Evolutionary conservation across 2,113 vertebrate species (phyloP).

Genomic region (Phrynosoma platyrhinos): DNA sequence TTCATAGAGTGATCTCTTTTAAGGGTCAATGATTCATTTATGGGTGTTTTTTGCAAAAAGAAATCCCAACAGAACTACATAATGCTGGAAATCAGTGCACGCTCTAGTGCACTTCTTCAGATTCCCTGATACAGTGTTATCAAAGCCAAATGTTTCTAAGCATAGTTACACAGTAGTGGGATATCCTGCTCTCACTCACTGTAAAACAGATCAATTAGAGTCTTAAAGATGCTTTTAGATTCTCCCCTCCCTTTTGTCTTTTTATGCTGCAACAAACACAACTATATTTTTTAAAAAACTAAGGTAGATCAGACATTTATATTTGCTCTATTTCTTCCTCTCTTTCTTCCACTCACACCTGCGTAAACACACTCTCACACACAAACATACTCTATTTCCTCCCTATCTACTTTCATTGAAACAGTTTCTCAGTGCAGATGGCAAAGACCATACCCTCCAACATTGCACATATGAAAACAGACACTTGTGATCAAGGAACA

Average conservation of each 20-base stretch:
- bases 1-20: background rate
- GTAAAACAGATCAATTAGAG: too few species aligned
- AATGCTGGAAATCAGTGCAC: constrained; percentile 7
- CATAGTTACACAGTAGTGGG: too few species aligned
- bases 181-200: too few species aligned
- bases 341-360: background rate
- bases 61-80: background rate
- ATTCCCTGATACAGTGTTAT: too few species aligned
- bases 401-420: constrained; percentile 41
- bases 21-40: constrained; percentile 37
- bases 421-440: background rate
- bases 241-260: too few species aligned
- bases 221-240: too few species aligned
- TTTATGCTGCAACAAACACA: too few species aligned
- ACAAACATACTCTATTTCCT: background rate
- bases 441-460: too few species aligned
- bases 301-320: background rate
- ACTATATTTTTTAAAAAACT: too few species aligned
- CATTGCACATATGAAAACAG: too few species aligned
- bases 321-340: background rate
- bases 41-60: constrained; percentile 18
- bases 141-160: too few species aligned
- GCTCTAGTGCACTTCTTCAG: too few species aligned
- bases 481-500: background rate
- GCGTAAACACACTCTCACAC: background rate